A percentile compares a stretch with the other conserved stretches of the same genome.
Conservation (phyloP, 2,113 vertebrate genomes). For the Ageneiosus marmoratus region DNA sequence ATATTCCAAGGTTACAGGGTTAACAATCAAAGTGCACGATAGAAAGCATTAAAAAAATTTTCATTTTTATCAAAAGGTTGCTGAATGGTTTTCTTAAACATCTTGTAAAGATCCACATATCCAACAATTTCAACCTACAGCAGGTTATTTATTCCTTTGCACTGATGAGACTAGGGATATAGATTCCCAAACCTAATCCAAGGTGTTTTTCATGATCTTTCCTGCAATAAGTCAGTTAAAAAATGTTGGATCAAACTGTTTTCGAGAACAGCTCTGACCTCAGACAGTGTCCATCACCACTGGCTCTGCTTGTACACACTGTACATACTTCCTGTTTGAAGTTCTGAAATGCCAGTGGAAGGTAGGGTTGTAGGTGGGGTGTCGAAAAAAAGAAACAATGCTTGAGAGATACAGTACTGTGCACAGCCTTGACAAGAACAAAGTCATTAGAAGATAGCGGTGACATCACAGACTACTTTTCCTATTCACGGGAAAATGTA, state of each 20-base stretch:
- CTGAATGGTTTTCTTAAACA: background rate
- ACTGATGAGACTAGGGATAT: background rate
- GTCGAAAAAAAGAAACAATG: background rate
- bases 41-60: background rate
- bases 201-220: background rate
- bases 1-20: slow-evolving; percentile 23
- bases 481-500: background rate
- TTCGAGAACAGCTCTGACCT: too few relatives aligned
- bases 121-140: background rate
- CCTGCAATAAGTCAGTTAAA: background rate
- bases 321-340: background rate
- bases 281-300: too few relatives aligned
- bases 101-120: background rate
- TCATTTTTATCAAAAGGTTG: background rate
- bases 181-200: background rate
- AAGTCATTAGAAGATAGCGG: background rate
- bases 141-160: background rate
- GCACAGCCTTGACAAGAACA: background rate
- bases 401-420: background rate
- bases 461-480: background rate
- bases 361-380: background rate
- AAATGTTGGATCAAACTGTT: background rate
- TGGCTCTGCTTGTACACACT: background rate
- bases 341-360: background rate
- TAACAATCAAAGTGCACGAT: slow-evolving; percentile 4